Evolutionary conservation across 2,888 invertebrate species (phyloP), one percentile per base, ranked within the genome.

Genomic region (Mimas tiliae): DNA sequence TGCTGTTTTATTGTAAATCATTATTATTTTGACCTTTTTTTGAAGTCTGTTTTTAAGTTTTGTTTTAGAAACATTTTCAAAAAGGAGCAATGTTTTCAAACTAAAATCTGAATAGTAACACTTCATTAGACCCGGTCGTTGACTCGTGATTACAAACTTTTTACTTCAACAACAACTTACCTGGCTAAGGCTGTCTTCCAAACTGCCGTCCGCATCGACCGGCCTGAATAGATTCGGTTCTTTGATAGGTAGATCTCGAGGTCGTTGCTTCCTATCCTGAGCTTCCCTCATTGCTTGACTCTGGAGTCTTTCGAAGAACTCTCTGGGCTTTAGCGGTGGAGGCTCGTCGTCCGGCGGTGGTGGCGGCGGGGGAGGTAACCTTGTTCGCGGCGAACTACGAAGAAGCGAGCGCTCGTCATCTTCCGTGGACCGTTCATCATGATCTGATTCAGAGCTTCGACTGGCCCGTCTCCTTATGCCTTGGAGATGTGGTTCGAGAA

Each of bases 401-500:
- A 93, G 84, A 68, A 90, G 86, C 45, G 89, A 87, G 64, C 91
- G 83, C 79, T 93, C 93, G 76, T 93, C 91, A 76, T 93, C 93
- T 72, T 93, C 94, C 16, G 94, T 93, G 33, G 92, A 91, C 19
- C 94, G 86, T 78, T 93, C 94, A 85, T 92, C 93, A 78, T 90
- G 92, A 69, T 94, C 94, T 6, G 93, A 94, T 76, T 94, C 94
- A 7, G 90, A 93, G 84, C 92, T 89, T 72, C 90, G 77, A 82
- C 94, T 88, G 86, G 94, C 82, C 70, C 94, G 83, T 74, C 94
- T 85, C 68, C 93, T 89, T 81, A 95, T 89, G 62, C 95, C 95
- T 81, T 96, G 96, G 72, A 96, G 93, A 84, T 96, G 96, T 48
- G 96, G 96, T 85, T 96, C 96, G 80, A 96, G 94, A 86, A 96